Percentiles rank a stretch among this genome's conserved stretches.
phyloP scores from a whole-genome alignment of 2,888 invertebrate species.

The Drosophila nr. perissopoda region DNA sequence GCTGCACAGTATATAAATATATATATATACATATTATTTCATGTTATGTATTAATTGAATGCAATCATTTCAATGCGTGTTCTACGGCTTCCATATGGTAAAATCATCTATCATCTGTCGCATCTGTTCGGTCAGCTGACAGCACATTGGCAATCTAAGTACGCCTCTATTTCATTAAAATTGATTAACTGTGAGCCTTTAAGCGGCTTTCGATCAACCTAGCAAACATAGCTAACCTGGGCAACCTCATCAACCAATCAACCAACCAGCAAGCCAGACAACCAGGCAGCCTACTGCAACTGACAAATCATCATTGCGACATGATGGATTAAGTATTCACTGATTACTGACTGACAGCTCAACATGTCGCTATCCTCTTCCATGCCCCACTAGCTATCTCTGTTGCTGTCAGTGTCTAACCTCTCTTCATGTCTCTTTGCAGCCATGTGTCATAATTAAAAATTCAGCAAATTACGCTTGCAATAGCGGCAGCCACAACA shows the following conservation, averaged over 20 bases:
- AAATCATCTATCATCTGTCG: constrained; percentile 4
- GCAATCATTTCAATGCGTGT: background rate
- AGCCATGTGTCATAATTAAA: constrained; percentile 66
- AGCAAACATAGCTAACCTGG: background rate
- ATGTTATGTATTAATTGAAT: background rate
- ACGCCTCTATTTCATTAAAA: constrained; percentile 25
- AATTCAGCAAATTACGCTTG: constrained; percentile 73
- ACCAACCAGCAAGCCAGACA: background rate
- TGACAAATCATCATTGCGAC: constrained; percentile 65
- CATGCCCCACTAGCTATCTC: background rate
- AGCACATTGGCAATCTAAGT: constrained; percentile 35
- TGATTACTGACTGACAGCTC: constrained; percentile 36
- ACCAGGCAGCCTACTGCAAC: constrained; percentile 20
- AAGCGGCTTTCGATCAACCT: constrained; percentile 36
- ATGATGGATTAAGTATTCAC: constrained; percentile 56
- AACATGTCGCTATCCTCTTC: constrained; percentile 3
- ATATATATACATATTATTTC: background rate
- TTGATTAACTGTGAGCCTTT: constrained; percentile 47
- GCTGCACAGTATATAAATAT: background rate
- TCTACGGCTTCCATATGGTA: background rate
- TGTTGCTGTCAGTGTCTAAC: constrained; percentile 4
- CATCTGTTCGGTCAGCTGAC: constrained; percentile 8
- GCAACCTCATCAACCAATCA: background rate
- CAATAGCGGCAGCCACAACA: constrained; percentile 23
- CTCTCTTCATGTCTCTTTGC: constrained; percentile 12